Evolutionary conservation across 2,113 vertebrate genomes (phyloP).

Genomic region (Cepphus grylle): DNA sequence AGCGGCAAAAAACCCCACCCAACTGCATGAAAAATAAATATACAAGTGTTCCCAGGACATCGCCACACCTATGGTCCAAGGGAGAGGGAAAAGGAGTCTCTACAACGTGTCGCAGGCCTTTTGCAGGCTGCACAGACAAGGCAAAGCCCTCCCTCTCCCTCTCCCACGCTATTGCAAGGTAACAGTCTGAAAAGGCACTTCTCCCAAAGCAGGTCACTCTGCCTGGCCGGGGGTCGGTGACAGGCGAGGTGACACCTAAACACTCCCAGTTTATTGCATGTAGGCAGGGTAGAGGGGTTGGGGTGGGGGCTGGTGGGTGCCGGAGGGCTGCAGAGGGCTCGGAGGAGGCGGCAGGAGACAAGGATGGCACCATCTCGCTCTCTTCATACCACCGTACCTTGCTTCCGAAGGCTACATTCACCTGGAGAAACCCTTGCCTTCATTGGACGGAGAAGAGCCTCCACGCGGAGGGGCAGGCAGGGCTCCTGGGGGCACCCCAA

Average conservation of each 20-base stretch:
- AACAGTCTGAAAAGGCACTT: constrained; percentile 67
- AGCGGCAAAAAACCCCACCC: background rate
- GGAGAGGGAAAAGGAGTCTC: background rate
- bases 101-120: background rate
- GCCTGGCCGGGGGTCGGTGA: background rate
- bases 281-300: background rate
- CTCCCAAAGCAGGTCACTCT: constrained; percentile 47
- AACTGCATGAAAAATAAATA: constrained; percentile 40
- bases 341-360: background rate
- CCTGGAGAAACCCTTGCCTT: background rate
- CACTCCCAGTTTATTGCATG: constrained; percentile 62
- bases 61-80: background rate
- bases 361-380: background rate
- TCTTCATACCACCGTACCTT: background rate
- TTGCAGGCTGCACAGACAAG: background rate
- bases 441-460: constrained; percentile 37
- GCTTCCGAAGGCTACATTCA: background rate
- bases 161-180: background rate
- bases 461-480: background rate
- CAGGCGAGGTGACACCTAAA: constrained; percentile 5
- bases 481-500: background rate
- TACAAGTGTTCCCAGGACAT: background rate
- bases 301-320: background rate
- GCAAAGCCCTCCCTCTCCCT: background rate
- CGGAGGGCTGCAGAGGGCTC: background rate